Percentiles rank a stretch among this genome's conserved stretches.
Conservation (phyloP, 2,888 invertebrate genomes). For the Andrena minutula region DNA sequence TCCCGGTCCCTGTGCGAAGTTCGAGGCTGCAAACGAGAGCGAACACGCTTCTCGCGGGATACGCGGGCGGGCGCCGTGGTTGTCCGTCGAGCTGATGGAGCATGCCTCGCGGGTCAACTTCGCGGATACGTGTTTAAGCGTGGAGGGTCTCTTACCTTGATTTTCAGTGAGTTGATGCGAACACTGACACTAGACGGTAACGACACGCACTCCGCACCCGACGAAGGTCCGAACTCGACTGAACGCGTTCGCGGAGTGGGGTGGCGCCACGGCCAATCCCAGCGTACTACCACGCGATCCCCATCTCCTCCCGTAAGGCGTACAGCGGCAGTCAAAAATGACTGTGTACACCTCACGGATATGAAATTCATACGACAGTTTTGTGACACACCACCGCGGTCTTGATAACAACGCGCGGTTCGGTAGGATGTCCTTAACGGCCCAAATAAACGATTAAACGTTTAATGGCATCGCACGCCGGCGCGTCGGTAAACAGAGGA, state of each 20-base stretch:
- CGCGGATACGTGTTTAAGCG: neutral
- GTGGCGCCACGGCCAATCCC: constrained; percentile 63
- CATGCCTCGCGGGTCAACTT: neutral
- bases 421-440: neutral
- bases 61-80: neutral
- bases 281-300: constrained; percentile 47
- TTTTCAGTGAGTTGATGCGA: constrained; percentile 72
- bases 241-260: constrained; percentile 61
- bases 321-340: constrained; percentile 23
- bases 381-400: neutral
- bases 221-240: constrained; percentile 80
- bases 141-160: constrained; percentile 73
- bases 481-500: neutral
- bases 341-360: constrained; percentile 4
- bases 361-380: constrained; percentile 6
- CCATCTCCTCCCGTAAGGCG: constrained; percentile 37
- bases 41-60: constrained; percentile 1
- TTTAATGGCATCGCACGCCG: neutral
- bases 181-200: constrained; percentile 67
- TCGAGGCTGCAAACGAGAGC: neutral
- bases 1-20: neutral
- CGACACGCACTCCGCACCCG: constrained; percentile 68
- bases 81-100: neutral
- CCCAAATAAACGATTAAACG: neutral
- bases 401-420: neutral